phyloP scores from a whole-genome alignment of 1,140 invertebrate genomes.

The Bombus polaris region DNA sequence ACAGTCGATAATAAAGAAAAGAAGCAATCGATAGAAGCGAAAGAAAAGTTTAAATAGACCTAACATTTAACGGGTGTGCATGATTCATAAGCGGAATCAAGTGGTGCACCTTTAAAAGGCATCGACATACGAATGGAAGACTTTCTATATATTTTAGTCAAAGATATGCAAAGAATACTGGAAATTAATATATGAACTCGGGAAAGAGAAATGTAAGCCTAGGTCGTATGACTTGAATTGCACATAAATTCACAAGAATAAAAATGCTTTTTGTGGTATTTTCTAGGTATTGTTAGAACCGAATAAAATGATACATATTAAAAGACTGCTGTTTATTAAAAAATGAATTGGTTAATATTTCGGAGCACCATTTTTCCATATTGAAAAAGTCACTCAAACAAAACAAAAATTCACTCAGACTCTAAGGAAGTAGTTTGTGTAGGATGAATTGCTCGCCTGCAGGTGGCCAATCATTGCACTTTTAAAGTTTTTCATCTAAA shows the following conservation, averaged over 20 bases:
- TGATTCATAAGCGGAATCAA: conserved; percentile 19
- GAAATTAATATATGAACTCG: neutral
- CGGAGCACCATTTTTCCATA: too few species aligned
- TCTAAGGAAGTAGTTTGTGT: neutral
- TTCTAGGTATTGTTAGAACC: too few species aligned
- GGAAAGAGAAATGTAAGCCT: neutral
- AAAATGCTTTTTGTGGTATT: too few species aligned
- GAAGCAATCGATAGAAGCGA: neutral
- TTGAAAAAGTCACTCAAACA: too few species aligned
- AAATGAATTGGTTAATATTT: too few species aligned
- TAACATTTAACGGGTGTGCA: neutral
- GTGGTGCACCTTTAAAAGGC: conserved; percentile 25
- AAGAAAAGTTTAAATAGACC: neutral
- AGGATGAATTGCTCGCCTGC: neutral
- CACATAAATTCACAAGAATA: too few species aligned
- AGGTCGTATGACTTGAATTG: too few species aligned
- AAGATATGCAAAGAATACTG: neutral
- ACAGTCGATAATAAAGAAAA: neutral
- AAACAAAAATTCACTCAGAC: too few species aligned
- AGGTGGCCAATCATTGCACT: neutral
- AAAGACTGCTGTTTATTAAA: too few species aligned
- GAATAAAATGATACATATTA: too few species aligned
- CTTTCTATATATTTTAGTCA: neutral
- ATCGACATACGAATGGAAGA: neutral
- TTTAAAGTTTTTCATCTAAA: neutral